A percentile compares a stretch with the other conserved stretches of the same genome.
phyloP scores from a whole-genome alignment of 2,888 invertebrate species.

The Drosophila bunnanda region DNA sequence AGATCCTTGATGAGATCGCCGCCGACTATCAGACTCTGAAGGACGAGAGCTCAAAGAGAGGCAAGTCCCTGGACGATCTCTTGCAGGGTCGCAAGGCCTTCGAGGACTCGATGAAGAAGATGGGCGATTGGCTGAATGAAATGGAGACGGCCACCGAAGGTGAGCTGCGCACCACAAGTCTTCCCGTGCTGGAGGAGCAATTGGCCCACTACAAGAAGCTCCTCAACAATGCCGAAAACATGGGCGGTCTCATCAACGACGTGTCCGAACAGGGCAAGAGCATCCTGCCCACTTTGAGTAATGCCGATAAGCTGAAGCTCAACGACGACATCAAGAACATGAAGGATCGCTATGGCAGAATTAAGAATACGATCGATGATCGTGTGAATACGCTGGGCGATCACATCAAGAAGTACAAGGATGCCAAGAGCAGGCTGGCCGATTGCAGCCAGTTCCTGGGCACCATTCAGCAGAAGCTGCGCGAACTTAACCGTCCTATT shows the following conservation, averaged over 20 bases:
- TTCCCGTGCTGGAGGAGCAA: constrained; percentile 94
- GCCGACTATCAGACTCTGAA: constrained; percentile 90
- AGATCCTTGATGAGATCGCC: constrained; percentile 88
- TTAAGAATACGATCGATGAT: constrained; percentile 91
- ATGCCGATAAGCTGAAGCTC: constrained; percentile 93
- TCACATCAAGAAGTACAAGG: constrained; percentile 92
- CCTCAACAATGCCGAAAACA: constrained; percentile 89
- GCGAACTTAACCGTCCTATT: constrained; percentile 93
- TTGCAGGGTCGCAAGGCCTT: constrained; percentile 92
- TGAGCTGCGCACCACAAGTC: constrained; percentile 91
- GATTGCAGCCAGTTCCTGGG: constrained; percentile 92
- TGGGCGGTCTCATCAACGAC: constrained; percentile 90
- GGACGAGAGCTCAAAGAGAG: constrained; percentile 90
- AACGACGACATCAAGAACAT: constrained; percentile 92
- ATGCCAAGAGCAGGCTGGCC: constrained; percentile 91
- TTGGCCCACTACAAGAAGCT: constrained; percentile 93
- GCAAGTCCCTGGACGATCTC: constrained; percentile 89
- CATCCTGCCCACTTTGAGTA: constrained; percentile 91
- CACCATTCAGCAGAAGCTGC: constrained; percentile 92
- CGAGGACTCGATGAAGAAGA: constrained; percentile 92
- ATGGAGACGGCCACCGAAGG: constrained; percentile 94
- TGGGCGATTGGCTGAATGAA: constrained; percentile 95
- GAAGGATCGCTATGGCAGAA: constrained; percentile 91
- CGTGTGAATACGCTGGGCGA: constrained; percentile 90
- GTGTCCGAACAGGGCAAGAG: constrained; percentile 92